Evolutionary conservation across 2,113 vertebrate species (phyloP), one percentile per base, ranked within the genome.

Genomic region (Nothoprocta perdicaria): DNA sequence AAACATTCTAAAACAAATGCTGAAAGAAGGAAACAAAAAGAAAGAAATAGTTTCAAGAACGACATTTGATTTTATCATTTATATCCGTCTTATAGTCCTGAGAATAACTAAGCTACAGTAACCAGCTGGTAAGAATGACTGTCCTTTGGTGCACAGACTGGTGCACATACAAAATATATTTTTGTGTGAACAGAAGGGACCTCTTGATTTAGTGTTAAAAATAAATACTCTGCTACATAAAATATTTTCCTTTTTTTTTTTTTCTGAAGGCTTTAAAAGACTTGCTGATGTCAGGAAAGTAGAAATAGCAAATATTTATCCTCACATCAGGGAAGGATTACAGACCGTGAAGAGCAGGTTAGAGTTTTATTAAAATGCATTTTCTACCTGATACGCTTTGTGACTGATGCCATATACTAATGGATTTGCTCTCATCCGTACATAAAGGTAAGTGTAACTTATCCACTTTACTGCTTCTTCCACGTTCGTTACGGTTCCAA

Each of bases 401-500:
- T 99, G 98, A 97, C 98, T 99, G 98, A 99, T 99, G 95, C 99
- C 99, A 66, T 99, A 99, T 27, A 81, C 99, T 97, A 99, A 98
- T 67, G 99, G 99, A 97, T 99, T 99, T 97, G 98, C 99, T 98
- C 99, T 99, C 99, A 99, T 99, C 93, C 99, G 98, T 76, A 99
- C 99, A 91, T 99, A 99, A 76, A 99, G 98, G 61, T 99, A 99
- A 68, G 99, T 99, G 95, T 99, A 99, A 97, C 99, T 99, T 95
- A 99, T 98, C 99, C 99, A 99, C 97, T 98, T 99, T 95, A 99
- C 99, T 60, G 99, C 99, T 97, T 99, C 99, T 93, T 99, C 99
- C 95, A 99, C 98, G 35, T 99, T 99, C 94, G 99, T 99, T 75
- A 99, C 99, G 4, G 99, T 99, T 91, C 99, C 99, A 76, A 99